Base-by-base conservation (phyloP, 1,140 invertebrate species). In the Rhyzopertha dominica region DNA sequence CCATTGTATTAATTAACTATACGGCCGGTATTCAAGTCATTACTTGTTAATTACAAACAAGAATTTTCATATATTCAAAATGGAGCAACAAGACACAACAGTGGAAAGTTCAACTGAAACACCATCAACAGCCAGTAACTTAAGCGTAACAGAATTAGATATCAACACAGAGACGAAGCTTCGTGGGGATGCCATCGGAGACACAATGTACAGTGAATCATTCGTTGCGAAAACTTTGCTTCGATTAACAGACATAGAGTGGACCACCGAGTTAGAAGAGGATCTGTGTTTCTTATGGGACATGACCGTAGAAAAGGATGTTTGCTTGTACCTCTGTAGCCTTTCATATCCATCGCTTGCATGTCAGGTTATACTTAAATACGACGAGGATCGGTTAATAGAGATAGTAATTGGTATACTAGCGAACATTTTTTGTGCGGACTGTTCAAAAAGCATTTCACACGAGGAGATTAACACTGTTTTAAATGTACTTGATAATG, bases 221-320 rank as follows among this genome's bases (percentile, higher is more conserved):
- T 86, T 83, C 70, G 81, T 86, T 37, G 63, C 87, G 3, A 79
- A 76, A 57, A 79, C 78, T 26, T 61, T 89, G 8, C 50, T 80
- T 39, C 70, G 74, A 59, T 61, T 82, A 19, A 68, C 66, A 0
- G 68, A 75, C 56, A 54, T 72, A 8, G 51, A 66, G 1, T 64
- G 65, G 45, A 63, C 68, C 12, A 65, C 75, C 34, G 61, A 73
- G 4, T 59, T 84, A 14, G 84, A 87, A 72, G 72, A 75, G 10
- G 78, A 86, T 46, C 65, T 87, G 4, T 85, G 83, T 55, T 77
- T 75, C 14, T 57, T 89, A 1, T 89, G 85, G 85, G 84, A 89
- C 51, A 85, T 87, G 80, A 82, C 83, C 7, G 64, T 77, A 0
- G 79, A 87, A 46, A 73, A 74, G 54, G 84, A 85, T 56, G 76